Conservation (phyloP, 1,140 invertebrate species). For the Nasonia giraulti region DNA sequence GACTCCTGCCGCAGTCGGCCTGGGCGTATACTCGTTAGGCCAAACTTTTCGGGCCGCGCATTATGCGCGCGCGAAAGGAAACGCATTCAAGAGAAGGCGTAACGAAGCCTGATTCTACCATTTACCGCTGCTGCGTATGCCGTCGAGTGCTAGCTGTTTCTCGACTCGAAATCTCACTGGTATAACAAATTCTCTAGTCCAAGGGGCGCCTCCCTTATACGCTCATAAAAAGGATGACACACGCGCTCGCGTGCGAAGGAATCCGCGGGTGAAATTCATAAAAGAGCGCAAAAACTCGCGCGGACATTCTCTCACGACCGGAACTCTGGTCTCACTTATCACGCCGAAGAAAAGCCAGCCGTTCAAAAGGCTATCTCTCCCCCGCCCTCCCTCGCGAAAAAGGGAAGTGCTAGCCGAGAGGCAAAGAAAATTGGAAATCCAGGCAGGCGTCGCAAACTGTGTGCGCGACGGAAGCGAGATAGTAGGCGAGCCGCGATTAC, state of each 20-base stretch:
- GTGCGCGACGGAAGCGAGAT: no score
- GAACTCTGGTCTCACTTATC: background rate
- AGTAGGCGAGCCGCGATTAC: background rate
- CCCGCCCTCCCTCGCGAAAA: background rate
- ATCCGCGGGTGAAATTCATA: background rate
- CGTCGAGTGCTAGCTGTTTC: no score
- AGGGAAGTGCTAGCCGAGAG: background rate
- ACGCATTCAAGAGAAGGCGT: no score
- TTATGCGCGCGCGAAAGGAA: no score
- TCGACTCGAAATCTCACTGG: no score
- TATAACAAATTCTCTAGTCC: background rate
- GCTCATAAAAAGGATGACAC: background rate
- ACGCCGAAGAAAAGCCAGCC: background rate
- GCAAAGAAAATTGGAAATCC: background rate
- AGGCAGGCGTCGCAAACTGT: background rate
- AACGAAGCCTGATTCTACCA: no score
- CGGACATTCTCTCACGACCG: background rate
- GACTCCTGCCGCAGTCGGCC: no score
- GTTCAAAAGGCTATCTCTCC: background rate
- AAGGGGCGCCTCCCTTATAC: no score
- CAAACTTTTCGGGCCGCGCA: background rate
- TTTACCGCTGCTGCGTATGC: no score
- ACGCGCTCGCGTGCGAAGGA: background rate
- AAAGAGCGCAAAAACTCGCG: background rate
- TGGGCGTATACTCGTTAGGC: background rate